A percentile compares a stretch with the other conserved stretches of the same genome.
Conservation (phyloP, 1,140 invertebrate genomes). For the Metaphire vulgaris region DNA sequence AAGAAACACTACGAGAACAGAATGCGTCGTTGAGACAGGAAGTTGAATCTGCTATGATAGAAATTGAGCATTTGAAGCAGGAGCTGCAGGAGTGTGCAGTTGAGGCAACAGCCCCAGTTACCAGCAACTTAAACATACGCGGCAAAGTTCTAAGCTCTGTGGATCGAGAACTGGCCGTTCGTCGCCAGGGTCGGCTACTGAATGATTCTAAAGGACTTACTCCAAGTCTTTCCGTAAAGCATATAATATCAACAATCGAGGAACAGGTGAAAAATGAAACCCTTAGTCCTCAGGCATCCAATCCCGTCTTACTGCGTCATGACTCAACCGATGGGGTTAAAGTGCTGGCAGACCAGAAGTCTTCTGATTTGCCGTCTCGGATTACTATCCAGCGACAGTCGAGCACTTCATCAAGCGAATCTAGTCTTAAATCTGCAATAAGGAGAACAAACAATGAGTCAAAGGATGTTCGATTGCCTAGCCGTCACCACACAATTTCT, state of each 20-base stretch:
- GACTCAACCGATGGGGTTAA: not conserved
- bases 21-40: slow-evolving; percentile 57
- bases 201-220: slow-evolving; percentile 47
- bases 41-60: not conserved
- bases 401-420: slow-evolving; percentile 31
- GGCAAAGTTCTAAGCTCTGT: slow-evolving; percentile 37
- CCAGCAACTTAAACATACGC: slow-evolving; percentile 4
- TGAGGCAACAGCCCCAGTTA: not conserved
- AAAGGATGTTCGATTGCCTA: not conserved
- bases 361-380: slow-evolving; percentile 36
- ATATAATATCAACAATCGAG: slow-evolving; percentile 81
- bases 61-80: slow-evolving; percentile 8
- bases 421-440: slow-evolving; percentile 39
- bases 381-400: slow-evolving; percentile 35
- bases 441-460: not conserved
- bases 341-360: not conserved
- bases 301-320: not conserved
- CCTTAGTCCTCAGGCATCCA: not conserved
- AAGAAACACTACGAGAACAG: slow-evolving; percentile 71
- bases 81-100: not conserved
- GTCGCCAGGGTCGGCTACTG: slow-evolving; percentile 34
- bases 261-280: slow-evolving; percentile 60
- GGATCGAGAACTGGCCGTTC: slow-evolving; percentile 39
- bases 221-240: slow-evolving; percentile 70
- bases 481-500: not conserved